These are phyloP conservation scores for Pollenia griseotomentosa DNA, from an alignment of 2,888 invertebrate species.

Conservation along the genomic window DNA sequence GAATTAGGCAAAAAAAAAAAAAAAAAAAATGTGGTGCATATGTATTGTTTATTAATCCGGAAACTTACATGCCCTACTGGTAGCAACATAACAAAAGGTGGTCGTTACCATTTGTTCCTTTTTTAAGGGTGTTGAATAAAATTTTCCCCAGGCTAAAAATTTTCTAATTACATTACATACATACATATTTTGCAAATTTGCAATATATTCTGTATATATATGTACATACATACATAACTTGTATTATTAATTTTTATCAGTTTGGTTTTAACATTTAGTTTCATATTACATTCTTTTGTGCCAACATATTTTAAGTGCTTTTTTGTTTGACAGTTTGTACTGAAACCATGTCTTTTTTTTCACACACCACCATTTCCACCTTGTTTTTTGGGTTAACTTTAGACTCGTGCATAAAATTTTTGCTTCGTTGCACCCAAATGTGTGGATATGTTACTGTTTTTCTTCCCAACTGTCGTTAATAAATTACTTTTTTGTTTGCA, in stretches of 20 bases:
- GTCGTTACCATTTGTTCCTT: neutral
- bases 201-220: conserved; percentile 1
- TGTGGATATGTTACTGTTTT: conserved; percentile 38
- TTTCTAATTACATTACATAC: neutral
- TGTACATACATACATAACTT: neutral
- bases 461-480: conserved; percentile 59
- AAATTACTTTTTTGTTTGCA: conserved; percentile 3
- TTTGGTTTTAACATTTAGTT: conserved; percentile 69
- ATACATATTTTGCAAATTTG: conserved; percentile 20
- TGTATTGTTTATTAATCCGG: too few species aligned
- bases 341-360: conserved; percentile 13
- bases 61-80: neutral
- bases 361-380: conserved; percentile 44
- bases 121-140: conserved; percentile 36
- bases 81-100: neutral
- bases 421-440: conserved; percentile 64
- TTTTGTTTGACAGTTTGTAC: conserved; percentile 21
- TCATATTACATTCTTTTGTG: conserved; percentile 58
- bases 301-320: conserved; percentile 18
- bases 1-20: too few species aligned
- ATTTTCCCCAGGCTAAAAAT: conserved; percentile 4
- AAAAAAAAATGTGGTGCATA: too few species aligned
- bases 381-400: conserved; percentile 31
- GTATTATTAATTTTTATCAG: conserved; percentile 40
- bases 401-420: conserved; percentile 55